A percentile compares a stretch with the other conserved stretches of the same genome.
phyloP scores from a whole-genome alignment of 2,113 vertebrate genomes.

The Chauna torquata region DNA sequence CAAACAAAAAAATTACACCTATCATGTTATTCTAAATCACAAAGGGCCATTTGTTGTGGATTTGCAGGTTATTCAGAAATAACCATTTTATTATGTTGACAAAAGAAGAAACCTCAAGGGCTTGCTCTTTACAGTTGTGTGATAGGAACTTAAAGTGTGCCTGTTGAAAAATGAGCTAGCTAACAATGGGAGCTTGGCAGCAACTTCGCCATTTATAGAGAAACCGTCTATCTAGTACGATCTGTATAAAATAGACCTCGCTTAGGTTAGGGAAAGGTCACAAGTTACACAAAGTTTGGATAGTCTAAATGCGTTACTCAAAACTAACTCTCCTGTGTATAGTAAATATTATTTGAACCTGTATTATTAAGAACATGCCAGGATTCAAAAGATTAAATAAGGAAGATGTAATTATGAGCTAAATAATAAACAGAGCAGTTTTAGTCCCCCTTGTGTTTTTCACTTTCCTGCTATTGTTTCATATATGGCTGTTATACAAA shows the following conservation, averaged over 20 bases:
- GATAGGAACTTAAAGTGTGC: slow-evolving; percentile 45
- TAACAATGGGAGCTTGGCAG: slow-evolving; percentile 55
- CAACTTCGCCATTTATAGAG: slow-evolving; percentile 32
- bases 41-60: not conserved
- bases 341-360: slow-evolving; percentile 82
- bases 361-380: slow-evolving; percentile 79
- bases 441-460: slow-evolving; percentile 87
- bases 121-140: slow-evolving; percentile 19
- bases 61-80: slow-evolving; percentile 36
- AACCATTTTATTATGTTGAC: slow-evolving; percentile 22
- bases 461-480: slow-evolving; percentile 98
- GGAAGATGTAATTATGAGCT: slow-evolving; percentile 87
- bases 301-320: slow-evolving; percentile 75
- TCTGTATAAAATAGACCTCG: slow-evolving; percentile 68
- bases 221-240: slow-evolving; percentile 32
- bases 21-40: not conserved
- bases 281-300: slow-evolving; percentile 78
- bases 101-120: slow-evolving; percentile 47
- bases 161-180: slow-evolving; percentile 52
- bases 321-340: slow-evolving; percentile 83
- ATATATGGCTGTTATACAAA: slow-evolving; percentile 88
- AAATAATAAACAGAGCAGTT: slow-evolving; percentile 88
- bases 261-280: slow-evolving; percentile 80
- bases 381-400: slow-evolving; percentile 85
- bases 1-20: not conserved